Conservation (phyloP, 2,113 vertebrate genomes). For the Pituophis catenifer region DNA sequence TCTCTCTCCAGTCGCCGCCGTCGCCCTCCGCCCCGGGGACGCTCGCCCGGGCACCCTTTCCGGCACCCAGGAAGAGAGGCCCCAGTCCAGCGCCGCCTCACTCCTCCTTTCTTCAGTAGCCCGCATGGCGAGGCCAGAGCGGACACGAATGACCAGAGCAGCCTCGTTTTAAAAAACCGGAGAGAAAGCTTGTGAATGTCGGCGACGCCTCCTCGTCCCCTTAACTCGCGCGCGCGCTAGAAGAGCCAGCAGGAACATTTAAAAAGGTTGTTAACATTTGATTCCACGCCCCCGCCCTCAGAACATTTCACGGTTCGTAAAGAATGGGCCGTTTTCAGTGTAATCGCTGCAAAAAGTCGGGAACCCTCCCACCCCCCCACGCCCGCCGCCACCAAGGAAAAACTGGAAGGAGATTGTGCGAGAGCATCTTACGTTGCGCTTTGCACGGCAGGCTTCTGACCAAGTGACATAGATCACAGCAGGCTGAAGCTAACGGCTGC, state of each 20-base stretch:
- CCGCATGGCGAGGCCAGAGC: too few species aligned
- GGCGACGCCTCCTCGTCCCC: too few species aligned
- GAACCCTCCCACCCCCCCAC: not conserved
- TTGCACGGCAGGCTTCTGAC: constrained; percentile 32
- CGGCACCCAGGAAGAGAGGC: not conserved
- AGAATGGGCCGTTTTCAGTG: not conserved
- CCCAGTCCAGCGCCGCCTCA: not conserved
- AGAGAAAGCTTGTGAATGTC: not conserved
- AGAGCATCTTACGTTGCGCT: not conserved
- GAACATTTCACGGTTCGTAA: not conserved
- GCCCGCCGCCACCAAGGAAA: not conserved
- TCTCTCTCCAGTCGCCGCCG: not conserved
- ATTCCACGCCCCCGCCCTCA: not conserved
- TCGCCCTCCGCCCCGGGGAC: not conserved
- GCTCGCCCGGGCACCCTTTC: not conserved
- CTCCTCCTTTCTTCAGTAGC: not conserved
- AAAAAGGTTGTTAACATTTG: not conserved
- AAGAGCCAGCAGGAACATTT: not conserved
- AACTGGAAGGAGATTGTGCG: not conserved
- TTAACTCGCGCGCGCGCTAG: not conserved
- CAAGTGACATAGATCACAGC: not conserved
- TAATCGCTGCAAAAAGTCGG: not conserved
- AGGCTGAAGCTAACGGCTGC: not conserved
- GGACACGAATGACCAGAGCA: not conserved
- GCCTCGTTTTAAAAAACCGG: not conserved